Evolutionary conservation across 2,113 vertebrate species (phyloP).

Genomic region (Synodontis membranacea): DNA sequence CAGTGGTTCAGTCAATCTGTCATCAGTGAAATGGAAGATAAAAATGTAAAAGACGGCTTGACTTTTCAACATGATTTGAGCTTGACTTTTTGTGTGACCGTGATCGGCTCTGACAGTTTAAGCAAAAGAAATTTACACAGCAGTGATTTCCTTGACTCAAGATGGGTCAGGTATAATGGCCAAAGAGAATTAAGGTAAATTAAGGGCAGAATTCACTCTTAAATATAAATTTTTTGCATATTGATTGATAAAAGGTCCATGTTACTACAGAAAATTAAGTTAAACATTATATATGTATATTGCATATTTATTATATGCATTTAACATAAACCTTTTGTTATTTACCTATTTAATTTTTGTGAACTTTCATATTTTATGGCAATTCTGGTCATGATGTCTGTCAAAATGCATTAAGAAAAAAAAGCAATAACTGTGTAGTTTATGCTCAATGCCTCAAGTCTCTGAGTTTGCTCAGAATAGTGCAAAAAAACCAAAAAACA

Average conservation of each 20-base stretch:
- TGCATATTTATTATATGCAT: no score
- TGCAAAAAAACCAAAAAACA: no score
- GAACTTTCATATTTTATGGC: no score
- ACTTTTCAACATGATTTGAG: neutral
- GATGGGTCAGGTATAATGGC: neutral
- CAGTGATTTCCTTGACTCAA: neutral
- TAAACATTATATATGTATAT: no score
- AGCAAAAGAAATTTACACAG: neutral
- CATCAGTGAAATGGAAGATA: slow-evolving; percentile 5
- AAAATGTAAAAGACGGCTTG: neutral
- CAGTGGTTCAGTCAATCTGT: neutral
- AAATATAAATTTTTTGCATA: neutral
- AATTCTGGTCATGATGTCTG: no score
- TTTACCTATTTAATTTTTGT: no score
- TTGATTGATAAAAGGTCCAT: no score
- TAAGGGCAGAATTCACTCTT: neutral
- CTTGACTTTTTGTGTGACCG: neutral
- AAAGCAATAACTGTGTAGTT: neutral
- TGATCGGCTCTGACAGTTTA: neutral
- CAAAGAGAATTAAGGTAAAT: neutral
- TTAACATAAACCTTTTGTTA: no score
- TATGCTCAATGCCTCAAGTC: neutral
- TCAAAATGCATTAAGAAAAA: neutral
- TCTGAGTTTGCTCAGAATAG: neutral
- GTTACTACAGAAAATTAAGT: no score